phyloP scores from a whole-genome alignment of 2,888 invertebrate genomes.

The Brenthis daphne region DNA sequence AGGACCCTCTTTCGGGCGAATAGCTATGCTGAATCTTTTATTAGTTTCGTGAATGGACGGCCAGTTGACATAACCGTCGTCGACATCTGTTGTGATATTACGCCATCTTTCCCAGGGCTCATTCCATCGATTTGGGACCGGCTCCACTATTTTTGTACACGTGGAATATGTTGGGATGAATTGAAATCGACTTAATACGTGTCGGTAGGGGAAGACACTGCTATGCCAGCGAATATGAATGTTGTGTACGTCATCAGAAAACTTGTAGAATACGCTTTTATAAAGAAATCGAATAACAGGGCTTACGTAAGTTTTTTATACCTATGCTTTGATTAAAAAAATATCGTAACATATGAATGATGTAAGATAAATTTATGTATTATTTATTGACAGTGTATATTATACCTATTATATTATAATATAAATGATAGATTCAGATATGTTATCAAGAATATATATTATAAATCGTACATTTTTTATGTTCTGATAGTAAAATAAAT shows the following conservation, averaged over 20 bases:
- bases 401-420: too few species aligned
- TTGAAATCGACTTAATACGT: conserved; percentile 57
- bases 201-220: conserved; percentile 40
- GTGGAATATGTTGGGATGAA: conserved; percentile 64
- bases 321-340: conserved; percentile 1
- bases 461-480: too few species aligned
- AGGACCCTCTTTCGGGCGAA: conserved; percentile 70
- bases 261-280: conserved; percentile 40
- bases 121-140: conserved; percentile 63
- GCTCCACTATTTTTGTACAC: conserved; percentile 66
- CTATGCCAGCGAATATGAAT: conserved; percentile 45
- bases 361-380: too few species aligned
- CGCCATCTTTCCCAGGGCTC: conserved; percentile 62
- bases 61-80: conserved; percentile 79
- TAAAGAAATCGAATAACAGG: conserved; percentile 38
- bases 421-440: too few species aligned
- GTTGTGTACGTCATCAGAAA: conserved; percentile 44
- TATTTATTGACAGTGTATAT: too few species aligned
- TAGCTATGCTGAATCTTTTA: conserved; percentile 81
- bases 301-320: conserved; percentile 15
- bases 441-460: too few species aligned
- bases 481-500: too few species aligned
- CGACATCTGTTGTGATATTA: conserved; percentile 80
- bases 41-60: conserved; percentile 78
- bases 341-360: too few species aligned